Conservation (phyloP, 1,140 invertebrate species). For the Lutraria rhynchaena region DNA sequence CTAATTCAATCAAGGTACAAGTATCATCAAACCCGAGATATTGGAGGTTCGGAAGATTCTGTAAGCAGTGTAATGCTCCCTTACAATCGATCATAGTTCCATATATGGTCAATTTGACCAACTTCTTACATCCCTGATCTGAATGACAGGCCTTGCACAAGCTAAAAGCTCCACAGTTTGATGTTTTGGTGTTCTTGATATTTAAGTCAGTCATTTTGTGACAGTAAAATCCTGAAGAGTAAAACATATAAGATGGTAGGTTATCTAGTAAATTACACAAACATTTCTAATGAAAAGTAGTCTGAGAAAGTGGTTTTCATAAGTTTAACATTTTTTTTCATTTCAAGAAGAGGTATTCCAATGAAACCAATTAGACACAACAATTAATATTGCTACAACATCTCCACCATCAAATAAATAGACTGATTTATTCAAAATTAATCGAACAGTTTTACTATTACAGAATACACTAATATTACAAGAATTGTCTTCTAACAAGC, state of each 20-base stretch:
- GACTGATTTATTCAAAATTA: background rate
- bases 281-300: no score
- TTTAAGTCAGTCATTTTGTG: constrained; percentile 6
- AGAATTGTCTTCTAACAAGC: no score
- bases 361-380: background rate
- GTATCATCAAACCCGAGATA: constrained; percentile 46
- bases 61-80: constrained; percentile 35
- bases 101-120: background rate
- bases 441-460: background rate
- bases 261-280: background rate
- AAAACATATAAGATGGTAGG: background rate
- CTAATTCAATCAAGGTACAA: constrained; percentile 3
- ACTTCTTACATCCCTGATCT: constrained; percentile 36
- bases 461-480: no score
- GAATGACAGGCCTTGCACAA: constrained; percentile 17
- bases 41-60: constrained; percentile 40
- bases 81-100: constrained; percentile 6
- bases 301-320: no score
- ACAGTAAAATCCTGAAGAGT: constrained; percentile 42
- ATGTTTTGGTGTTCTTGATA: constrained; percentile 5
- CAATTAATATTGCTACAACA: background rate
- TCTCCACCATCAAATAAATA: background rate
- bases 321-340: no score
- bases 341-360: background rate
- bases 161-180: constrained; percentile 41